Evolutionary conservation across 2,797 vertebrate genomes (phyloP), one percentile per base, ranked within the genome.

Genomic region (Adrianichthys oophorus): DNA sequence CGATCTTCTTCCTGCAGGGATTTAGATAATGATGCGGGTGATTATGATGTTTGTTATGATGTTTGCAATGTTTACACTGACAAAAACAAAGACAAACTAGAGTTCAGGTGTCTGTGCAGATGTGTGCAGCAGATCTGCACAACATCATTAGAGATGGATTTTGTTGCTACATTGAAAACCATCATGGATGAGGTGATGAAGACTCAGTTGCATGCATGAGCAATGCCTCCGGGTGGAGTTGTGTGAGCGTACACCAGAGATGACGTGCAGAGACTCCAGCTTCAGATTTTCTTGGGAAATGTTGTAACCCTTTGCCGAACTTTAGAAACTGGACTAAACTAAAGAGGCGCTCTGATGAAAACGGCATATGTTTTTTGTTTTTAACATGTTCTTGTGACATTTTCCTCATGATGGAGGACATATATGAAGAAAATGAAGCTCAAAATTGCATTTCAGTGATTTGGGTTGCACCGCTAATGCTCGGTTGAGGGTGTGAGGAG

Each of bases 11-110:
- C 70, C 80, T 73, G 64, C 21, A 4, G 84, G 80, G 83, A 80
- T 83, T 69, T 67, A 67, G 76, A 79, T 89, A 87, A 89, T 85
- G 87, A 88, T 87, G 88, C 52, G 59, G 70, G 78, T 90, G 84
- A 87, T 89, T 81, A 85, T 77, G 72, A 84, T 83, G 79, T 82
- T 87, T 84, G 79, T 80, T 79, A 66, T 83, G 72, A 75, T 79
- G 74, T 62, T 65, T 76, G 43, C 54, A 48, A 74, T 78, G 76
- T 78, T 76, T 69, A 82, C 72, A 69, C 60, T 58, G 68, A 72
- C 58, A 56, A 51, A 75, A 68, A 75, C 48, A 74, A 37, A 37
- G 32, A 37, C 32, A 12, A 37, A 37, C 32, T 37, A 37, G 32
- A 37, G 12, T 12, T 37, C 32, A 37, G 32, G 32, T 37, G 10